phyloP scores from a whole-genome alignment of 1,140 invertebrate genomes.

The Apis mellifera region Amel_HAv3.1 CM009935.2:4991001-4991500 shows the following conservation, averaged over 20 bases:
- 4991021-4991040: constrained; percentile 75
- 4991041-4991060: constrained; percentile 85
- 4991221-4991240: constrained; percentile 80
- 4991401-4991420: constrained; percentile 81
- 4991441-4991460: constrained; percentile 39
- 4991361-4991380: constrained; percentile 85
- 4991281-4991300: constrained; percentile 85
- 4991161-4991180: constrained; percentile 39
- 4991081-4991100: constrained; percentile 81
- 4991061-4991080: constrained; percentile 84
- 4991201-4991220: constrained; percentile 78
- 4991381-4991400: constrained; percentile 83
- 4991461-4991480: constrained; percentile 48
- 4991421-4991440: constrained; percentile 81
- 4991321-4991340: constrained; percentile 80
- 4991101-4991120: constrained; percentile 82
- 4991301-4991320: constrained; percentile 84
- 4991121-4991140: constrained; percentile 63
- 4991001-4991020: constrained; percentile 86
- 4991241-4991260: constrained; percentile 82
- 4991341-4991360: constrained; percentile 83
- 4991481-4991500: constrained; percentile 69
- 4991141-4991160: constrained; percentile 28
- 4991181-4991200: constrained; percentile 80
- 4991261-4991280: constrained; percentile 84